Percentiles rank a stretch among this genome's conserved stretches.
Conservation (phyloP, 2,113 vertebrate genomes). For the Caloenas nicobarica region DNA sequence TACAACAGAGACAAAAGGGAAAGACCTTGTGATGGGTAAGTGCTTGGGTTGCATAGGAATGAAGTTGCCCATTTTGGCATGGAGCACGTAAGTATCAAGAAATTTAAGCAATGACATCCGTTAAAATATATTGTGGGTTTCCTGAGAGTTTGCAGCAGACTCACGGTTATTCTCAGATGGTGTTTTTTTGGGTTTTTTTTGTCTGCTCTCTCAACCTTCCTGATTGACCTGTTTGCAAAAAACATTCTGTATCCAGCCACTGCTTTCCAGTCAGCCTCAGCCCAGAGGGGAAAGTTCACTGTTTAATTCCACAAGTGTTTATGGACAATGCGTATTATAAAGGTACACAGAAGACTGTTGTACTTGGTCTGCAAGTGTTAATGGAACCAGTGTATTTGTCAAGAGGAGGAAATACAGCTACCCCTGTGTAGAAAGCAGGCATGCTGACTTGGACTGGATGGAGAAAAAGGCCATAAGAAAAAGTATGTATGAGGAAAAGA, state of each 20-base stretch:
- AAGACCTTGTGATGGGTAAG: background rate
- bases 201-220: constrained; percentile 27
- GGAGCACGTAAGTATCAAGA: background rate
- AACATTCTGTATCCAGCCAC: background rate
- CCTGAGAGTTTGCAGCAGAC: background rate
- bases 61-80: background rate
- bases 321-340: background rate
- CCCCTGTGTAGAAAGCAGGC: background rate
- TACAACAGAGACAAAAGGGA: background rate
- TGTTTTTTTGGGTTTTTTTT: background rate
- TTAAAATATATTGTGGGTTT: background rate
- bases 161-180: background rate
- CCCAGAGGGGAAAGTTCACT: background rate
- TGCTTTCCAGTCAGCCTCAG: background rate
- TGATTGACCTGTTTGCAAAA: constrained; percentile 37
- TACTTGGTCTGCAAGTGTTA: constrained; percentile 15
- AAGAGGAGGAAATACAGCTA: background rate
- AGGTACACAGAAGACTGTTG: background rate
- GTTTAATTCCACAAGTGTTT: constrained; percentile 19
- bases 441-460: background rate
- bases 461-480: background rate
- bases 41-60: background rate
- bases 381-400: background rate
- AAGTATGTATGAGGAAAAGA: background rate
- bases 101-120: background rate